phyloP scores from a whole-genome alignment of 2,797 vertebrate genomes.

The Ctenochaetus hawaiiensis region DNA sequence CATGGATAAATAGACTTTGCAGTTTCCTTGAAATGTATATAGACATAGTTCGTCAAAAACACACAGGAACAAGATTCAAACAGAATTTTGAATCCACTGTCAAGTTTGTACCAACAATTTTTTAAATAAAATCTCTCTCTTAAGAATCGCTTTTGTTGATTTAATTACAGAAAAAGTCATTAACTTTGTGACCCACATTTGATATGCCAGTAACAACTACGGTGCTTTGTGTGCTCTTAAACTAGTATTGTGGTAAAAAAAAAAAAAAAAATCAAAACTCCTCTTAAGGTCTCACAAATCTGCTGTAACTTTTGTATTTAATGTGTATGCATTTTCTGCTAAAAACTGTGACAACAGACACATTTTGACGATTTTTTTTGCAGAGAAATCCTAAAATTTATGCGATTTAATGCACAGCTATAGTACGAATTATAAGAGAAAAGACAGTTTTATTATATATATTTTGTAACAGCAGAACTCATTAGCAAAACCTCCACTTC shows the following conservation, averaged over 20 bases:
- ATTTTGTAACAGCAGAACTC: constrained; percentile 43
- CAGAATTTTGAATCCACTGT: constrained; percentile 31
- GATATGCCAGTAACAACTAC: background rate
- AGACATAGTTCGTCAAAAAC: constrained; percentile 25
- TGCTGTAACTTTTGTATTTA: background rate
- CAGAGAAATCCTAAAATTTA: background rate
- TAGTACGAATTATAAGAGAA: constrained; percentile 23
- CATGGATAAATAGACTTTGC: constrained; percentile 30
- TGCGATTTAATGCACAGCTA: constrained; percentile 32
- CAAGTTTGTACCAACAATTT: constrained; percentile 51
- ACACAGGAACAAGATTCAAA: constrained; percentile 8
- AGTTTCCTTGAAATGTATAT: constrained; percentile 26
- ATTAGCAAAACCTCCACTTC: constrained; percentile 44
- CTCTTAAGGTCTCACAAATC: background rate
- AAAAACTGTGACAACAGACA: background rate
- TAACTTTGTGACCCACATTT: background rate
- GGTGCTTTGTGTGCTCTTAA: background rate
- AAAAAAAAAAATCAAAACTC: background rate
- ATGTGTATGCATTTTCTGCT: background rate
- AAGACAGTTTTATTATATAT: constrained; percentile 41
- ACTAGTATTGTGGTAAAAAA: background rate
- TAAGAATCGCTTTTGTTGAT: background rate
- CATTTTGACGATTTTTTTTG: background rate
- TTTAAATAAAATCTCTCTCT: constrained; percentile 50
- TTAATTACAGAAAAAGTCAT: constrained; percentile 10